phyloP scores from a whole-genome alignment of 2,888 invertebrate species.

The Pyrocoelia pectoralis region DNA sequence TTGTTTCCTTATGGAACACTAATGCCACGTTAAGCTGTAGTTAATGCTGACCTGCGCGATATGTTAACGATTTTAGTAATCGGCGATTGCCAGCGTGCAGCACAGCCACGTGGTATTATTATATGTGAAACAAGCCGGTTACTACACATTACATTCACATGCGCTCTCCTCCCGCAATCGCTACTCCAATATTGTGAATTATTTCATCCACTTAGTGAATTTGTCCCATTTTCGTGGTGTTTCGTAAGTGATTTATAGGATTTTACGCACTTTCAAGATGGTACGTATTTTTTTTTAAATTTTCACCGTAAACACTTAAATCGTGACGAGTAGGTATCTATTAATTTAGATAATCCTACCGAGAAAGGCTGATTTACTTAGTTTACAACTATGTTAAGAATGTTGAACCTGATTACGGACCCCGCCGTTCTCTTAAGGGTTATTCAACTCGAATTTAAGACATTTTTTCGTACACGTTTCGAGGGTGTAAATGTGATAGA shows the following conservation, averaged over 20 bases:
- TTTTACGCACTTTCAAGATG: neutral
- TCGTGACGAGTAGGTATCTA: neutral
- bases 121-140: conserved; percentile 27
- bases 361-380: conserved; percentile 30
- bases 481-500: too few relatives aligned
- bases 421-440: conserved; percentile 20
- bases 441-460: conserved; percentile 19
- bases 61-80: neutral
- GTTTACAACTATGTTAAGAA: conserved; percentile 15
- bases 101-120: conserved; percentile 32
- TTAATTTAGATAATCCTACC: conserved; percentile 14
- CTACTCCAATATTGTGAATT: conserved; percentile 22
- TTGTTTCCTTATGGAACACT: too few relatives aligned
- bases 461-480: neutral
- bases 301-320: neutral
- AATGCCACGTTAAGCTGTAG: conserved; percentile 21
- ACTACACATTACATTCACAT: conserved; percentile 19
- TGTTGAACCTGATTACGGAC: conserved; percentile 31
- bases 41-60: conserved; percentile 17
- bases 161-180: neutral
- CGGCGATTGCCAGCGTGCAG: conserved; percentile 26
- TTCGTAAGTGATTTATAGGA: neutral
- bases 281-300: neutral
- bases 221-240: neutral
- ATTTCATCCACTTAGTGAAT: conserved; percentile 7